Base-by-base conservation (phyloP, 2,888 invertebrate genomes). In the Gryllus longicercus region DNA sequence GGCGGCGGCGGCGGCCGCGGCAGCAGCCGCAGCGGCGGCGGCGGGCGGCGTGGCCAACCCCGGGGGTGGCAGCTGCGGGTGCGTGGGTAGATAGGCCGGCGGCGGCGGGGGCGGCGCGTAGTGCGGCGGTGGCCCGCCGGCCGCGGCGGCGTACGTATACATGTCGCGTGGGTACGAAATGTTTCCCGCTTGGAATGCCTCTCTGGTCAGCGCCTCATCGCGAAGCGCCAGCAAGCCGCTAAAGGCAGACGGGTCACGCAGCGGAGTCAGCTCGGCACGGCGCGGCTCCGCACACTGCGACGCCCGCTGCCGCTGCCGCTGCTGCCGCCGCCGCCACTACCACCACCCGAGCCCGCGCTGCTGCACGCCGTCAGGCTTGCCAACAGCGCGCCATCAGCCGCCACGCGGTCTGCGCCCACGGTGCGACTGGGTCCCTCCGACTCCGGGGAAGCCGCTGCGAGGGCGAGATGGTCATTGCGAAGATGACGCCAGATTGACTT, bases 331-430 rank as follows among this genome's bases (percentile, higher is more conserved):
- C 14, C 75, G 75, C n/a, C 63, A 38, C 74, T 49, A 25, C 50
- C 78, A 63, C 14, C 75, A 74, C n/a, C 63, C 76, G 75, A 75
- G 79, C n/a, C 78, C 23, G 21, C 23, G 50, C 21, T 21, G 51
- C 51, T 50, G 80, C 38, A 21, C 76, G 50, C n/a, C 50, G 38
- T 8, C 38, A 38, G 38, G 38, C 38, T 5, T 38, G 38, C 38
- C 38, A 38, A 38, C 38, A 5, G 38, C 38, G 38, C 38, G 38
- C 38, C 38, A 8, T 25, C 75, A 14, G 78, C n/a, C 50, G 50
- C 79, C 50, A n/a, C 38, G 51, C 23, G 50, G 79, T 12, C 80
- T 78, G 10, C 74, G 78, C 18, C 78, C 21, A 21, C 80, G 74
- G 74, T 38, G 63, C 50, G 74, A 49, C 21, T 49, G 78, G 21